A percentile compares a stretch with the other conserved stretches of the same genome.
Evolutionary conservation across 2,888 invertebrate species (phyloP).

Genomic region (Tupiocoris notatus): DNA sequence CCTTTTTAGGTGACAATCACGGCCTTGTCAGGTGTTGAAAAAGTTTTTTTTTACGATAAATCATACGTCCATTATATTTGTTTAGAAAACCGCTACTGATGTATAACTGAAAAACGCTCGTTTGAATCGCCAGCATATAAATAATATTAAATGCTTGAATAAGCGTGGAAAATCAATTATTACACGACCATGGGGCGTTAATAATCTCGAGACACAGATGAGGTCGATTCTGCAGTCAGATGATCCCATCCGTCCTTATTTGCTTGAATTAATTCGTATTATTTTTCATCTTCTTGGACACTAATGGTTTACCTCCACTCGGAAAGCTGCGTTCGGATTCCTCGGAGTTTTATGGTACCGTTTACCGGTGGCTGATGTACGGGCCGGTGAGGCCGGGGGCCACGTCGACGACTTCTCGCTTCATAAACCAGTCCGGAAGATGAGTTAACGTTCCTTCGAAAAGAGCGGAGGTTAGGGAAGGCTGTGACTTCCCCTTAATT

Average conservation of each 20-base stretch:
- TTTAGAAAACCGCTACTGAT: too few relatives aligned
- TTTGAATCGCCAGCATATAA: too few relatives aligned
- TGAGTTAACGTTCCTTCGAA: not conserved
- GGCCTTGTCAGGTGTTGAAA: too few relatives aligned
- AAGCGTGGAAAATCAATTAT: not conserved
- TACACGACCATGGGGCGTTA: not conserved
- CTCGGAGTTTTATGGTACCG: slow-evolving; percentile 33
- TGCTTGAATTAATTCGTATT: slow-evolving; percentile 35
- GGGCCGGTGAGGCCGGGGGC: not conserved
- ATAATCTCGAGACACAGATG: not conserved
- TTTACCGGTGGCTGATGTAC: slow-evolving; percentile 1
- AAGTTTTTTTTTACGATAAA: too few relatives aligned
- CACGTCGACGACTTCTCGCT: not conserved
- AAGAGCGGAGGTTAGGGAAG: not conserved
- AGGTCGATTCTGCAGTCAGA: not conserved
- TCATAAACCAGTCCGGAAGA: not conserved
- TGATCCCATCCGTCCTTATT: slow-evolving; percentile 29
- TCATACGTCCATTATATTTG: too few relatives aligned
- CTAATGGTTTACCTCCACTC: slow-evolving; percentile 30
- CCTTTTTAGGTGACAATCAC: too few relatives aligned
- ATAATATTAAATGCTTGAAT: not conserved
- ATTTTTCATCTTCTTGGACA: slow-evolving; percentile 29
- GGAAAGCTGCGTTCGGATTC: slow-evolving; percentile 26
- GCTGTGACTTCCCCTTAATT: too few relatives aligned
- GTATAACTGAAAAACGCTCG: too few relatives aligned